A percentile compares a stretch with the other conserved stretches of the same genome.
These are phyloP conservation scores for Chiloscyllium punctatum DNA, from an alignment of 2,797 vertebrate species.

Conservation along the genomic window DNA sequence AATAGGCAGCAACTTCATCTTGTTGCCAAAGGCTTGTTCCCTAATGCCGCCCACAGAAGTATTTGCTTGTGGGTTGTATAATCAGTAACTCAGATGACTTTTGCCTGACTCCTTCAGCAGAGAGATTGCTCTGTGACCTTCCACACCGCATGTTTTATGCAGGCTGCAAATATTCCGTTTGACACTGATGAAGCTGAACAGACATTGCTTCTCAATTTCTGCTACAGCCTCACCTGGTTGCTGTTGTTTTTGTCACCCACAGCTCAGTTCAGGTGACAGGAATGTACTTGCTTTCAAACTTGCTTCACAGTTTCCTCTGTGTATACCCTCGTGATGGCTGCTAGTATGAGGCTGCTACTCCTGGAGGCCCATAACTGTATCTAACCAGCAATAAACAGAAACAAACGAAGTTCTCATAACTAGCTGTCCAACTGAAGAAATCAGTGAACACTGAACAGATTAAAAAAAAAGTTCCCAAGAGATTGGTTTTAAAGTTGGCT, in stretches of 20 bases:
- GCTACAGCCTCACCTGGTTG: not conserved
- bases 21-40: not conserved
- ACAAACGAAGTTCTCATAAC: not conserved
- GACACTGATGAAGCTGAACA: not conserved
- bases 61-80: not conserved
- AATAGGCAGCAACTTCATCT: not conserved
- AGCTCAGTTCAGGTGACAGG: not conserved
- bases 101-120: conserved; percentile 1
- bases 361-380: not conserved
- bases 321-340: not conserved
- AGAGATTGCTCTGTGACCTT: not conserved
- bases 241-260: not conserved
- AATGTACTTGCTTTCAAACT: not conserved
- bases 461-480: not conserved
- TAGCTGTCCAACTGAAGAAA: not conserved
- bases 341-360: too few relatives aligned
- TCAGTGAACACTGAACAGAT: not conserved
- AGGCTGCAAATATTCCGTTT: not conserved
- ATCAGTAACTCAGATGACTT: not conserved
- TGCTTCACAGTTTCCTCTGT: not conserved
- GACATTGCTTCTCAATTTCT: not conserved
- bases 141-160: not conserved
- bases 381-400: not conserved
- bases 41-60: not conserved
- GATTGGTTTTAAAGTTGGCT: not conserved